Percentiles rank a stretch among this genome's conserved stretches.
Evolutionary conservation across 1,140 invertebrate genomes (phyloP).

Genomic region (Neocloeon triangulifer): DNA sequence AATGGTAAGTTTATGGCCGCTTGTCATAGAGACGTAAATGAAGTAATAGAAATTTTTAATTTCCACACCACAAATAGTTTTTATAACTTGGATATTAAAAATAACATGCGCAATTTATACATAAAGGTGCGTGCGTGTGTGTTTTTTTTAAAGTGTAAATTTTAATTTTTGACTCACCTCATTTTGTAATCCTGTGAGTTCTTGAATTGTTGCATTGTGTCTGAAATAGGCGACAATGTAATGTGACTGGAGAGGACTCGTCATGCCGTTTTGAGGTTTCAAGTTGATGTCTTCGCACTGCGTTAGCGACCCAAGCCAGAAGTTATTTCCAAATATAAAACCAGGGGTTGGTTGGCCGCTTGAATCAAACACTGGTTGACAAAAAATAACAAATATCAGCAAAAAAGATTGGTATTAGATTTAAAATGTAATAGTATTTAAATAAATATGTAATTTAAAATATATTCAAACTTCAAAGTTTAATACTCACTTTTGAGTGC

Average conservation of each 20-base stretch:
- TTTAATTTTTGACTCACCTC: conserved; percentile 22
- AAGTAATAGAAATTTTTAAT: too few species aligned
- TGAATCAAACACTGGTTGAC: conserved; percentile 7
- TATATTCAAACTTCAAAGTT: too few species aligned
- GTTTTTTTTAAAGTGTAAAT: too few species aligned
- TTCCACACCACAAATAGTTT: too few species aligned
- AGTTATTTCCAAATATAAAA: conserved; percentile 8
- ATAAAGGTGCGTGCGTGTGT: too few species aligned
- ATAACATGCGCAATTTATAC: too few species aligned
- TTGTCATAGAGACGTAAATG: too few species aligned
- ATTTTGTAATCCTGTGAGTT: conserved; percentile 14
- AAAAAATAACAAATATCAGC: conserved; percentile 7
- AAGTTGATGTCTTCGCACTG: conserved; percentile 18
- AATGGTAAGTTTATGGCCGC: too few species aligned
- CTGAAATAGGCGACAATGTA: conserved; percentile 17
- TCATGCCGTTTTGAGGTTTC: conserved; percentile 9
- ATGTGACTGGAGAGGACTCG: conserved; percentile 15
- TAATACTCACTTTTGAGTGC: conserved; percentile 15
- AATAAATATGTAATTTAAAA: too few species aligned
- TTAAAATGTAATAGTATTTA: too few species aligned
- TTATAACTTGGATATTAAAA: too few species aligned
- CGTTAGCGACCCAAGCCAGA: conserved; percentile 13
- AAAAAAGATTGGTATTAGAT: not conserved
- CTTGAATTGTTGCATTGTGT: conserved; percentile 21
- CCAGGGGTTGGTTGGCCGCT: not conserved